phyloP scores from a whole-genome alignment of 2,888 invertebrate genomes.

The Yponomeuta plumbellus region DNA sequence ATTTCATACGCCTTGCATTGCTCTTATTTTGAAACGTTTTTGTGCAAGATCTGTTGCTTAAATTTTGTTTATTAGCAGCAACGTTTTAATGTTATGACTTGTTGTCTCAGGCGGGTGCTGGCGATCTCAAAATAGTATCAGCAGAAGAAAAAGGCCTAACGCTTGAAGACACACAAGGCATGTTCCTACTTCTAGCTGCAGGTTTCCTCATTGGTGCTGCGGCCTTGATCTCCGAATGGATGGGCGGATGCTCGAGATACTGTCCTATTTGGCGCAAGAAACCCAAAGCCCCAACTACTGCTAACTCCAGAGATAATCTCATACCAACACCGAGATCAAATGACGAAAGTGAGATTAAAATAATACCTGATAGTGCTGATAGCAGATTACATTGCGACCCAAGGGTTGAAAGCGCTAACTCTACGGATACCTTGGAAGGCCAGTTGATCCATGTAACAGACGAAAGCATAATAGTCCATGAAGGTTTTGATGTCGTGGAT shows the following conservation, averaged over 20 bases:
- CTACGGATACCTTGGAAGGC: constrained; percentile 52
- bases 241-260: constrained; percentile 80
- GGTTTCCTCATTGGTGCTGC: constrained; percentile 81
- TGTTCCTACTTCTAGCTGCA: constrained; percentile 84
- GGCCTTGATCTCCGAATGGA: constrained; percentile 81
- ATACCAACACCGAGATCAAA: constrained; percentile 33
- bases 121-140: constrained; percentile 53
- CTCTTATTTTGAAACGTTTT: too few relatives aligned
- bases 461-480: constrained; percentile 51
- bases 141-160: constrained; percentile 84
- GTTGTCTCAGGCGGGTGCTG: constrained; percentile 27
- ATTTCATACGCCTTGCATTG: too few relatives aligned
- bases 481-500: constrained; percentile 35
- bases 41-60: too few relatives aligned
- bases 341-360: constrained; percentile 29
- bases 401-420: constrained; percentile 41
- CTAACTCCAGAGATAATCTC: constrained; percentile 37
- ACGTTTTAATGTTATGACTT: neutral
- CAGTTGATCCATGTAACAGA: constrained; percentile 51
- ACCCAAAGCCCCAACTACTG: constrained; percentile 28
- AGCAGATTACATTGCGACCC: constrained; percentile 37
- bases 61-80: too few relatives aligned
- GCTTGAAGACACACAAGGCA: constrained; percentile 88
- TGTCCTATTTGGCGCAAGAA: constrained; percentile 55
- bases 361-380: constrained; percentile 27